Percentiles rank a stretch among this genome's conserved stretches.
Conservation (phyloP, 2,888 invertebrate genomes). For the Nymphalis c-album region DNA sequence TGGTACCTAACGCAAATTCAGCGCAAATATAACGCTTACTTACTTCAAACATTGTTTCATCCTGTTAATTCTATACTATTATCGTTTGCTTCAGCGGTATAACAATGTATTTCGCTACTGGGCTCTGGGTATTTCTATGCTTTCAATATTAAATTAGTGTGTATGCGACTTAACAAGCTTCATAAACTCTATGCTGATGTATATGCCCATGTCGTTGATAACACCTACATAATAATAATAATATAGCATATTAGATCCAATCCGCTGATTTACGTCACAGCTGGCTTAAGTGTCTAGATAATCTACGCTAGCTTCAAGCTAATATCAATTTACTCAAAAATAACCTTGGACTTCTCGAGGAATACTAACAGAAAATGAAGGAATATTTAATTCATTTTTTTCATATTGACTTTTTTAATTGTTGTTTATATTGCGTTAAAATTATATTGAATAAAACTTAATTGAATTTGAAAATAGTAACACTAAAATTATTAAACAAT, state of each 20-base stretch:
- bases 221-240: slow-evolving; percentile 65
- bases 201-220: slow-evolving; percentile 77
- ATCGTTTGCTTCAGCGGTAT: slow-evolving; percentile 80
- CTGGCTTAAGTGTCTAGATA: slow-evolving; percentile 81
- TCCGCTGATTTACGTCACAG: slow-evolving; percentile 77
- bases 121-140: slow-evolving; percentile 81
- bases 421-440: background rate
- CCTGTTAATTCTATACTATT: slow-evolving; percentile 65
- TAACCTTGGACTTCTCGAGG: slow-evolving; percentile 54
- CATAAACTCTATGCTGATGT: slow-evolving; percentile 80
- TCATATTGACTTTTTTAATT: background rate
- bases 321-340: slow-evolving; percentile 65
- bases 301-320: slow-evolving; percentile 80
- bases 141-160: slow-evolving; percentile 81
- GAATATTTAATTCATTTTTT: background rate
- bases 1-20: slow-evolving; percentile 63
- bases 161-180: slow-evolving; percentile 80
- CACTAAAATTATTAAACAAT: background rate
- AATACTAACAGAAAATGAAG: slow-evolving; percentile 29
- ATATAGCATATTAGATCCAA: slow-evolving; percentile 76
- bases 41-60: slow-evolving; percentile 46
- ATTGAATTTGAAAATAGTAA: background rate
- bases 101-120: slow-evolving; percentile 78
- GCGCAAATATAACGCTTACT: slow-evolving; percentile 75
- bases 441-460: background rate